Percentiles rank a stretch among this genome's conserved stretches.
Evolutionary conservation across 2,113 vertebrate genomes (phyloP).

Genomic region (Antechinus stuartii): DNA sequence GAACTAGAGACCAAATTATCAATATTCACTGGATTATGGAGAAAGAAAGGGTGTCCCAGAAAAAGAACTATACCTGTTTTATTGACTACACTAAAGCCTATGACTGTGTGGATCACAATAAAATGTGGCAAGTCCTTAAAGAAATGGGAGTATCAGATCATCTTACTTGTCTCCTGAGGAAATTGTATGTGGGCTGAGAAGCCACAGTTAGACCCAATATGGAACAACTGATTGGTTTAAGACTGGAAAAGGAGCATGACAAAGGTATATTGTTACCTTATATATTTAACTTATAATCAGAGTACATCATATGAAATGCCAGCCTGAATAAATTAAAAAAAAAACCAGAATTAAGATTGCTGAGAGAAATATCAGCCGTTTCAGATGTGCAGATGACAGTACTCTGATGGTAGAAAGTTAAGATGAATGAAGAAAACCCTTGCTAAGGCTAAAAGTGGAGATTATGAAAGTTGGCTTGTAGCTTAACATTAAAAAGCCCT

Average conservation of each 20-base stretch:
- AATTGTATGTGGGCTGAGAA: background rate
- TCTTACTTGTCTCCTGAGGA: background rate
- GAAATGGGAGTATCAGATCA: background rate
- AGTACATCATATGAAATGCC: background rate
- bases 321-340: background rate
- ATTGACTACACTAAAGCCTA: background rate
- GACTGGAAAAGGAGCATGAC: background rate
- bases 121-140: background rate
- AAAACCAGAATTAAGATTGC: background rate
- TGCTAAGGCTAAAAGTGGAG: background rate
- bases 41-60: background rate
- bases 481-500: background rate
- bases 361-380: background rate
- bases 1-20: background rate
- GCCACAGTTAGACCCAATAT: background rate
- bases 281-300: background rate
- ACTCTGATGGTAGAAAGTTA: background rate
- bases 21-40: background rate
- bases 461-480: background rate
- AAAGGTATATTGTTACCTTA: background rate
- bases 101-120: background rate
- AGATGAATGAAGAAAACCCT: too few relatives aligned
- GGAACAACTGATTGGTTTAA: background rate
- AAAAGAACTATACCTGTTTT: background rate
- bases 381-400: background rate